These are phyloP conservation scores for Stomatorhinus walkeri DNA, from an alignment of 2,797 vertebrate genomes.

Conservation along the genomic window DNA sequence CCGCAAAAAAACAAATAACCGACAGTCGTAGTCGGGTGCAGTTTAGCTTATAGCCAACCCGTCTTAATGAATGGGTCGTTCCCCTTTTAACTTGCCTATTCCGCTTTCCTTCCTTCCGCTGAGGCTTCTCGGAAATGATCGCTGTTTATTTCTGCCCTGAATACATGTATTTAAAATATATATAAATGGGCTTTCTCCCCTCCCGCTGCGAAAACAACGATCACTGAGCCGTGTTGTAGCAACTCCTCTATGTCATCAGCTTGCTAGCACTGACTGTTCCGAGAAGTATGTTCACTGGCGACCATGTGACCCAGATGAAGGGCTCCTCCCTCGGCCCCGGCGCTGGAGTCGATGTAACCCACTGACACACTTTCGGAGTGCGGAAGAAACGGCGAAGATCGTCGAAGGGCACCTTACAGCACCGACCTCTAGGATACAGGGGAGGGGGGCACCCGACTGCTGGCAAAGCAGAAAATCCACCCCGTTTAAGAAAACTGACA, in stretches of 20 bases:
- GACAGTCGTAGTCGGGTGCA: neutral
- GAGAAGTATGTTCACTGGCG: slow-evolving; percentile 23
- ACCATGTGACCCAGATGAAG: slow-evolving; percentile 57
- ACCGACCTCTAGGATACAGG: neutral
- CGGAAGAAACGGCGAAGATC: slow-evolving; percentile 23
- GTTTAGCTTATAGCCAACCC: neutral
- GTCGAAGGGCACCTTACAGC: neutral
- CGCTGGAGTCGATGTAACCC: slow-evolving; percentile 59
- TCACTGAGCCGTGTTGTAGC: neutral
- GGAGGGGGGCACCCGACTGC: neutral
- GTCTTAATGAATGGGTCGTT: neutral
- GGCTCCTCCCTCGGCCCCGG: slow-evolving; percentile 48
- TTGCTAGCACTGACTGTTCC: slow-evolving; percentile 19
- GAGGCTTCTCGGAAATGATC: neutral
- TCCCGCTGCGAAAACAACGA: neutral
- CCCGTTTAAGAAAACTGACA: neutral
- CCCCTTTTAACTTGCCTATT: neutral
- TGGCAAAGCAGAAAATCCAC: neutral
- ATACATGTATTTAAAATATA: neutral
- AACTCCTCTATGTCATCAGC: neutral
- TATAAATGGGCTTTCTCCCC: neutral
- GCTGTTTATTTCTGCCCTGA: neutral
- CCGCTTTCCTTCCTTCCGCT: neutral
- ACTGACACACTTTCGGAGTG: slow-evolving; percentile 62
- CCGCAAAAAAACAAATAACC: neutral